Evolutionary conservation across 2,888 invertebrate species (phyloP).

Genomic region (Hydroisotoma schaefferi): DNA sequence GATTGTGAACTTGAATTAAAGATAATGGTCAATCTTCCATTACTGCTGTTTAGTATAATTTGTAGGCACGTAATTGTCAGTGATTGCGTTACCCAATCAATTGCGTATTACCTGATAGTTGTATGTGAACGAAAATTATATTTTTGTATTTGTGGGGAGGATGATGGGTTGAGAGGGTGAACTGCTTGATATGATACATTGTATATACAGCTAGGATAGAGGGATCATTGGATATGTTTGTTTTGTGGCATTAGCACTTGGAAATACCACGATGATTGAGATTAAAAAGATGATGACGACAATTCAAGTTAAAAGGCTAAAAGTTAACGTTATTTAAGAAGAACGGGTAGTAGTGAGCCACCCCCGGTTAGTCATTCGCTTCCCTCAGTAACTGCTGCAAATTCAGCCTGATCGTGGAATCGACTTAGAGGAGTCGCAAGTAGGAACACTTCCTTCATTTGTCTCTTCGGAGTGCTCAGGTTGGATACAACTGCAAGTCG

Average conservation of each 20-base stretch:
- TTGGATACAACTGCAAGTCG: constrained; percentile 1
- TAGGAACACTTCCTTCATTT: constrained; percentile 8
- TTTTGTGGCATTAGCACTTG: constrained; percentile 5
- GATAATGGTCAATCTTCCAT: no score
- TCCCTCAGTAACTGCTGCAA: constrained; percentile 6
- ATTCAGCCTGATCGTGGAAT: constrained; percentile 8
- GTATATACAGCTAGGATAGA: not conserved
- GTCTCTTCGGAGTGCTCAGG: constrained; percentile 12
- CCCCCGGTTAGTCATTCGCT: constrained; percentile 6
- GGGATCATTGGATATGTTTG: not conserved
- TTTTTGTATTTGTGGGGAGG: constrained; percentile 3
- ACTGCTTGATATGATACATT: not conserved
- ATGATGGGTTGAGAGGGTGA: not conserved
- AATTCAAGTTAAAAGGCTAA: not conserved
- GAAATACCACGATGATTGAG: not conserved
- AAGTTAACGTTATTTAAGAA: not conserved
- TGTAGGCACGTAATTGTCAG: no score
- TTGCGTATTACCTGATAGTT: not conserved
- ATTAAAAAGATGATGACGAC: not conserved
- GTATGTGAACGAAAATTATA: not conserved
- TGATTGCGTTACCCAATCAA: no score
- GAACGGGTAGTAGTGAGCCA: not conserved
- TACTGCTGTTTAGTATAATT: no score
- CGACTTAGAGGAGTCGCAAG: constrained; percentile 4
- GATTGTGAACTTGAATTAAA: no score